Evolutionary conservation across 2,113 vertebrate genomes (phyloP), one percentile per base, ranked within the genome.

Genomic region (Oncorhynchus gorbuscha): DNA sequence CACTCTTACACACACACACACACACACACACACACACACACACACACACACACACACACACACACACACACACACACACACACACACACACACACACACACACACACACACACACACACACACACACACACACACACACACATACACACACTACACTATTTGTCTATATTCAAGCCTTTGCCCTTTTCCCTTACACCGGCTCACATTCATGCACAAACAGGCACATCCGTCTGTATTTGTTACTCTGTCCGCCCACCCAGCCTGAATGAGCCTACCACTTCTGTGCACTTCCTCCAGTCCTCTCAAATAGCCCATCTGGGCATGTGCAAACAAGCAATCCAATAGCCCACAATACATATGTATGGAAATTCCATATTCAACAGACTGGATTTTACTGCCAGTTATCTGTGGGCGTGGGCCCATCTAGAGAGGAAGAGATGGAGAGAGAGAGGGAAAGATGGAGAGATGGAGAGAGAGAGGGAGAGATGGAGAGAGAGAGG

Each of bases 371-470:
- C 70, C 9, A 76, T 69, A 81, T 81, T 71, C 30, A 72, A 76
- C 20, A 24, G 26, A 65, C 30, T 11, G 18, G 51, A 30, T 69
- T 66, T 18, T 58, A 24, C 39, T 71, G 65, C n/a, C 22, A 83
- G 81, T 73, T 79, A 69, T 89, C 78, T 45, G 45, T 64, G 59
- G 71, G 4, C 51, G 75, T 65, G 75, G 68, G 80, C 75, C 77
- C 82, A 84, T 85, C 66, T 35, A 72, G 77, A 35, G 55, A 73
- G 35, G 64, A 18, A 18, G 51, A 16, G 5, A n/a, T 39, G 67
- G 74, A 79, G 32, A 72, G 61, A 76, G 77, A 71, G 32, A 67
- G 76, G 78, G 28, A 72, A 71, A 77, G 7, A 7, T 84, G 32
- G 26, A 49, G 71, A 12, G 30, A 32, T 32, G 30, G 30, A 32